Conservation (phyloP, 2,113 vertebrate species). For the Panurus biarmicus region DNA sequence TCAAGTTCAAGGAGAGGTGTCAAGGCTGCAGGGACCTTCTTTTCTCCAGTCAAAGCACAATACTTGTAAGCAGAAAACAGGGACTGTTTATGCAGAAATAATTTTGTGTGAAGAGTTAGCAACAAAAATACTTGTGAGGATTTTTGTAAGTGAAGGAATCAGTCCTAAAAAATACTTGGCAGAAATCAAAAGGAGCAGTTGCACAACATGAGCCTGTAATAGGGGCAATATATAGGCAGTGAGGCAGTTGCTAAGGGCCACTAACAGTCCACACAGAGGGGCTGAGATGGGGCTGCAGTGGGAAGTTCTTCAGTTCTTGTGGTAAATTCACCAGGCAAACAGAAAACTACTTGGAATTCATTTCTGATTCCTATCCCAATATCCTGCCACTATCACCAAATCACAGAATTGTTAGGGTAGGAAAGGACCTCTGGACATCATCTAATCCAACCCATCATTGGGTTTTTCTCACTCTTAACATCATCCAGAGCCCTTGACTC, state of each 20-base stretch:
- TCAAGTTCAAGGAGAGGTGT: neutral
- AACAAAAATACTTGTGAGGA: neutral
- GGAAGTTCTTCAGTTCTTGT: neutral
- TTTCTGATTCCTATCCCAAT: neutral
- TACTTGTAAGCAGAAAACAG: neutral
- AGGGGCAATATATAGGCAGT: accelerated
- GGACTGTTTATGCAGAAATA: neutral
- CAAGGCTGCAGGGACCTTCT: neutral
- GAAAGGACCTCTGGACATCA: neutral
- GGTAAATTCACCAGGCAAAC: neutral
- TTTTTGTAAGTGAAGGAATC: neutral
- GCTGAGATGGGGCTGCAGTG: neutral
- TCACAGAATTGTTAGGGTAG: neutral
- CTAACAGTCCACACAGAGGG: neutral
- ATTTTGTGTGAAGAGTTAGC: neutral
- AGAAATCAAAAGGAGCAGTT: neutral
- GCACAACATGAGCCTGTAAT: too few species aligned
- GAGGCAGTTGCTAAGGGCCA: neutral
- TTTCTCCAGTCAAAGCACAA: neutral
- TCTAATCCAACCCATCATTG: neutral
- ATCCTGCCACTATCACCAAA: neutral
- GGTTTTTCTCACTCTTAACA: neutral
- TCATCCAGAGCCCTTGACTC: neutral
- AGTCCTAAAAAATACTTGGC: neutral
- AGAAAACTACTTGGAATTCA: neutral